These are phyloP conservation scores for Lophotriccus pileatus DNA, from an alignment of 2,797 vertebrate genomes.

Conservation along the genomic window DNA sequence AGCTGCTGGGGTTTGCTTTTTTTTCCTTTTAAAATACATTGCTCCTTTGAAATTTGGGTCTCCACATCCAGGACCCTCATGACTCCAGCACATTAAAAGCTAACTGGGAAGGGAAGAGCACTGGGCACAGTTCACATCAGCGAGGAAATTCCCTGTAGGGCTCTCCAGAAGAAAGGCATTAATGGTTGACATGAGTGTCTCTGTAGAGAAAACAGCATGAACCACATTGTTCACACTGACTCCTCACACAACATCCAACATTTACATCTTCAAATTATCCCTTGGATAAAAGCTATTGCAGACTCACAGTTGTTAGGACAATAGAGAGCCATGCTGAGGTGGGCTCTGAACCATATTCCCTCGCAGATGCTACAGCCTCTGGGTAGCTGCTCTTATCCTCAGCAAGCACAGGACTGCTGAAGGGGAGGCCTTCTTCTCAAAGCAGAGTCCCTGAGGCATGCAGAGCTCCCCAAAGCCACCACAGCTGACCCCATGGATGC, in stretches of 20 bases:
- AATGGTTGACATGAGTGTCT: not conserved
- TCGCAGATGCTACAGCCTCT: not conserved
- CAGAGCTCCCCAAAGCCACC: not conserved
- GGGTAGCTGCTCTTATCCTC: not conserved
- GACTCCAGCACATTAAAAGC: not conserved
- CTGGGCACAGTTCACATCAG: accelerated
- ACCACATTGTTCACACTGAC: not conserved
- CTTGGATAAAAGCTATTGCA: not conserved
- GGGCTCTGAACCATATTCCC: accelerated
- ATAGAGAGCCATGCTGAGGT: not conserved
- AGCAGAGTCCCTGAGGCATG: not conserved
- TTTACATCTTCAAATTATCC: not conserved
- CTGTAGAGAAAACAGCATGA: not conserved
- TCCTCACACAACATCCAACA: not conserved
- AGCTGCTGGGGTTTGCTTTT: not conserved
- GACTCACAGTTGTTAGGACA: not conserved
- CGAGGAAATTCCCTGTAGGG: not conserved
- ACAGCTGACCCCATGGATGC: accelerated
- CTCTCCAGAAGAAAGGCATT: not conserved
- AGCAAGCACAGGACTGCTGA: not conserved
- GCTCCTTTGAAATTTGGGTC: not conserved
- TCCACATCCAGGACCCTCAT: not conserved
- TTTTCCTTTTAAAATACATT: not conserved
- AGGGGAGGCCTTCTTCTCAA: not conserved
- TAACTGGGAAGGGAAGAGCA: not conserved